These are phyloP conservation scores for Paralinhomoeus sp. DNA, from an alignment of 2,888 invertebrate genomes.

Conservation along the genomic window DNA sequence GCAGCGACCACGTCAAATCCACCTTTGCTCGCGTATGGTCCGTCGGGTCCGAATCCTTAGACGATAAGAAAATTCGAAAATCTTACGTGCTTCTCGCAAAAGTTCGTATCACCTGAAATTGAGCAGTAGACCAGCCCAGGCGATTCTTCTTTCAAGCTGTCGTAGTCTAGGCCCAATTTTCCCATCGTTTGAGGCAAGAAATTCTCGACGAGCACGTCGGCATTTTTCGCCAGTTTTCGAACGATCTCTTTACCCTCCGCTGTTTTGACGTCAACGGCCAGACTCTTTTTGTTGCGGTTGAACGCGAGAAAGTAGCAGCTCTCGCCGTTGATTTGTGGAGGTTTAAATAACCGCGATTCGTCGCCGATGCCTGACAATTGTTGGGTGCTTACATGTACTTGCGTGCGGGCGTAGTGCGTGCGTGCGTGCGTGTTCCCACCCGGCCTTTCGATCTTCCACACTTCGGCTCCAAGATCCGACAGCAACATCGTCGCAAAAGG, in stretches of 20 bases:
- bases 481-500: not conserved
- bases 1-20: not conserved
- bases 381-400: too few species aligned
- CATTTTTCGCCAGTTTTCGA: not conserved
- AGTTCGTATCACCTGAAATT: not conserved
- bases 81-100: too few species aligned
- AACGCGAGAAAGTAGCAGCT: not conserved
- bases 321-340: constrained; percentile 11
- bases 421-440: not conserved
- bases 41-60: not conserved
- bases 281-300: not conserved
- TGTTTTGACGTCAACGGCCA: not conserved
- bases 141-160: not conserved
- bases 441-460: not conserved
- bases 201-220: not conserved
- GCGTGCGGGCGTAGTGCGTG: too few species aligned
- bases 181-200: not conserved
- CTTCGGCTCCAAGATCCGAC: not conserved
- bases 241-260: too few species aligned
- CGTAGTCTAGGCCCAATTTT: not conserved
- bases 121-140: not conserved
- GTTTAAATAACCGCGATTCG: not conserved
- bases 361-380: too few species aligned
- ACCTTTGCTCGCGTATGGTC: not conserved
- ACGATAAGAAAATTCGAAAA: not conserved